Evolutionary conservation across 2,888 invertebrate genomes (phyloP).

Genomic region (Drosophila conformis): DNA sequence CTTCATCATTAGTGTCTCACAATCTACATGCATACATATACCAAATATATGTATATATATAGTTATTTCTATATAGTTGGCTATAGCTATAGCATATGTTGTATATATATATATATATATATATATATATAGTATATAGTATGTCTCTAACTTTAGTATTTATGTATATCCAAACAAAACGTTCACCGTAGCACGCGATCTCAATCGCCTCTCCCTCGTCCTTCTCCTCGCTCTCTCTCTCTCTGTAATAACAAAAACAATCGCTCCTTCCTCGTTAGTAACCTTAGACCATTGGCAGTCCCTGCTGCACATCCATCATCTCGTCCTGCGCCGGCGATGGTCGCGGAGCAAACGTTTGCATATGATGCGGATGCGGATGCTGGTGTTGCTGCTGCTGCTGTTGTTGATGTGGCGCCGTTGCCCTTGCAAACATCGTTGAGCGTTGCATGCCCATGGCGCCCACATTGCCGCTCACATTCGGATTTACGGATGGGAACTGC

Average conservation of each 20-base stretch:
- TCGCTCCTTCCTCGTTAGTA: constrained; percentile 27
- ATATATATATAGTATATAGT: constrained; percentile 34
- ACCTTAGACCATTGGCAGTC: constrained; percentile 86
- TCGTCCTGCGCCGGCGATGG: constrained; percentile 86
- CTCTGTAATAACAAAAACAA: constrained; percentile 52
- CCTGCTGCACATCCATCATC: constrained; percentile 89
- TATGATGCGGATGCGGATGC: constrained; percentile 74
- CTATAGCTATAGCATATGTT: constrained; percentile 50
- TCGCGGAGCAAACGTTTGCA: constrained; percentile 84
- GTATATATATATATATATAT: constrained; percentile 11
- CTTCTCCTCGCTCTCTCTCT: background rate
- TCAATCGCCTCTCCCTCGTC: background rate
- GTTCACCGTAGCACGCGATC: constrained; percentile 28
- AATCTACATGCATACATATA: constrained; percentile 33
- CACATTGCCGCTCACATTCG: constrained; percentile 56
- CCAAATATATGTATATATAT: constrained; percentile 15
- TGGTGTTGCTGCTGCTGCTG: constrained; percentile 25
- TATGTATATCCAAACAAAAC: constrained; percentile 63
- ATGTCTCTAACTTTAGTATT: constrained; percentile 56
- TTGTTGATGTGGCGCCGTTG: constrained; percentile 82
- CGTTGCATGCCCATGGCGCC: constrained; percentile 70
- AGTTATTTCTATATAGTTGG: constrained; percentile 36
- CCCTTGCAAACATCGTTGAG: constrained; percentile 78
- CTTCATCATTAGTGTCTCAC: constrained; percentile 16
- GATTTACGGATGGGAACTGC: constrained; percentile 79